Evolutionary conservation across 1,140 invertebrate species (phyloP).

Genomic region (Eubasilissa regina): DNA sequence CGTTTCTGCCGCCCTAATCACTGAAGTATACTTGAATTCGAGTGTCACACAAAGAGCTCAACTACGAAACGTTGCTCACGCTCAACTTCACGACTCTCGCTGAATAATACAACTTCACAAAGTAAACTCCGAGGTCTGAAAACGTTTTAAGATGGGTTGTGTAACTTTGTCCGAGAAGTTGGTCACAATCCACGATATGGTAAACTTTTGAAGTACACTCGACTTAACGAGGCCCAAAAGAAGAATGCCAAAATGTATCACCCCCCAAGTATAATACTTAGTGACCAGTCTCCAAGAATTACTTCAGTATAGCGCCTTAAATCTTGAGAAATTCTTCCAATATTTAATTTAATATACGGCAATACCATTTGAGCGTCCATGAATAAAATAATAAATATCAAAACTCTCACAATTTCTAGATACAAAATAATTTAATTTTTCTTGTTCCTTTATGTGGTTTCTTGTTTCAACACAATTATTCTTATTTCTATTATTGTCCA

Average conservation of each 20-base stretch:
- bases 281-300: constrained; percentile 11
- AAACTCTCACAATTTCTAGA: no score
- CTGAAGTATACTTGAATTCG: constrained; percentile 1
- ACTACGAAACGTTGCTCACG: neutral
- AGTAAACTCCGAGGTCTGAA: no score
- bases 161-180: constrained; percentile 14
- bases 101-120: neutral
- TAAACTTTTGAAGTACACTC: constrained; percentile 22
- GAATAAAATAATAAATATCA: no score
- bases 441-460: no score
- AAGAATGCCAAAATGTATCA: constrained; percentile 27
- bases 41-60: neutral
- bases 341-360: no score
- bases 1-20: constrained; percentile 36
- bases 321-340: no score
- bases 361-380: no score
- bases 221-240: constrained; percentile 14
- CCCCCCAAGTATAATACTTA: no score
- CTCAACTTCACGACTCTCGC: neutral
- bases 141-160: neutral
- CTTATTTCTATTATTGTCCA: no score
- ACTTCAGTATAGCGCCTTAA: neutral
- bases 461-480: no score
- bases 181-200: constrained; percentile 23
- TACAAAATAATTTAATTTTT: no score